These are phyloP conservation scores for Andrena cerasifolii DNA, from an alignment of 1,140 invertebrate species.

Conservation along the genomic window DNA sequence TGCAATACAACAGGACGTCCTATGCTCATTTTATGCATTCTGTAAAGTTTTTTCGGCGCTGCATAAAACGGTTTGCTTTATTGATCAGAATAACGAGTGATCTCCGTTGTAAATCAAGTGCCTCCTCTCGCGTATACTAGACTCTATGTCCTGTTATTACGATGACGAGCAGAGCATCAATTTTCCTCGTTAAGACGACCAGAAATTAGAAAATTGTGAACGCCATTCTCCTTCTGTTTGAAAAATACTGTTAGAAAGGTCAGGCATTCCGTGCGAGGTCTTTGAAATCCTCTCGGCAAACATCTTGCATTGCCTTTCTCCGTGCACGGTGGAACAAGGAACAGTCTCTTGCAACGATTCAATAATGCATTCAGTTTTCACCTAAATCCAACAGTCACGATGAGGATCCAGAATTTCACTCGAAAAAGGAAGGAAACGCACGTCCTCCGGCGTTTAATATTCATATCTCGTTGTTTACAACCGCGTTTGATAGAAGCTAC, in stretches of 20 bases:
- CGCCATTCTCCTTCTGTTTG: slow-evolving; percentile 18
- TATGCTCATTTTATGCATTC: background rate
- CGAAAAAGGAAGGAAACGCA: too few species aligned
- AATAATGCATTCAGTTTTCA: background rate
- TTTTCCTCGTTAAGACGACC: background rate
- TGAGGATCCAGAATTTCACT: background rate
- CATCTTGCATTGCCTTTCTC: slow-evolving; percentile 40
- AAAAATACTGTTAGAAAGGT: slow-evolving; percentile 25
- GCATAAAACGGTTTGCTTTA: background rate
- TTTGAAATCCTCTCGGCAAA: slow-evolving; percentile 33
- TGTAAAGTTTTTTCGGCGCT: background rate
- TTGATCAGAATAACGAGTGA: background rate
- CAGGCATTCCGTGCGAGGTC: slow-evolving; percentile 8
- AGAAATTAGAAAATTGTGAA: slow-evolving; percentile 9
- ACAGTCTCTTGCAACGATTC: slow-evolving; percentile 11
- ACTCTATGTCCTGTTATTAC: background rate
- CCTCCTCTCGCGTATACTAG: background rate
- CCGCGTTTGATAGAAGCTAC: too few species aligned
- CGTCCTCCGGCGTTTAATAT: background rate
- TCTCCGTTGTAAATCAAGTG: background rate
- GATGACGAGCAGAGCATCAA: background rate
- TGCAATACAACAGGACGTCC: background rate
- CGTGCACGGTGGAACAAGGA: slow-evolving; percentile 18
- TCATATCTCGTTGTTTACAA: background rate
- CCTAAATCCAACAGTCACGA: background rate